Evolutionary conservation across 2,113 vertebrate species (phyloP).

Genomic region (human): DNA sequence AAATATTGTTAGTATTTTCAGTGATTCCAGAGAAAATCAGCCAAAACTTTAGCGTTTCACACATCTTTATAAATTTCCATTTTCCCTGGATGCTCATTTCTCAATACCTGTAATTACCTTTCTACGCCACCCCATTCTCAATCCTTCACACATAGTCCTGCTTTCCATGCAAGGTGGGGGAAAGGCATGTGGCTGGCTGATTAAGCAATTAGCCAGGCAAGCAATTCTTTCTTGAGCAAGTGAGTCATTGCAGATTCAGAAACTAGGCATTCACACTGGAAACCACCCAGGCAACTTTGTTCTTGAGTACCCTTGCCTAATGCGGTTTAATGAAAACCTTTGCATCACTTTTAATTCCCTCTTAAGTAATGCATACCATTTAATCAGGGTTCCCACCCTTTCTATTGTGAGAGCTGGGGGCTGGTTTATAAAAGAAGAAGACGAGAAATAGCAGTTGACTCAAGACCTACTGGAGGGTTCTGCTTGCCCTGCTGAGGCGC

Average conservation of each 20-base stretch:
- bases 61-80: background rate
- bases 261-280: background rate
- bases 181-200: background rate
- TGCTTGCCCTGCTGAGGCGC: slow-evolving; percentile 52
- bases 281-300: background rate
- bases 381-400: slow-evolving; percentile 49
- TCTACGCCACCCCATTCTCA: background rate
- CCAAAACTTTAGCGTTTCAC: background rate
- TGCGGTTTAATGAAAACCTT: background rate
- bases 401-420: slow-evolving; percentile 60
- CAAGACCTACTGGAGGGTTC: slow-evolving; percentile 58
- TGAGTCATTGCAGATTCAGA: slow-evolving; percentile 45
- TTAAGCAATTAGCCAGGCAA: background rate
- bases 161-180: background rate
- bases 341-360: slow-evolving; percentile 22
- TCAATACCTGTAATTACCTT: background rate
- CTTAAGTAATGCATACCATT: background rate
- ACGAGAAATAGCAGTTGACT: slow-evolving; percentile 63
- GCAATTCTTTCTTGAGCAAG: background rate
- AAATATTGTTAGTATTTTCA: background rate
- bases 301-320: background rate
- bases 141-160: background rate
- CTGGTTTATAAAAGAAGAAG: slow-evolving; percentile 73
- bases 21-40: background rate
- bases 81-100: background rate